These are phyloP conservation scores for Cerceris ruficornis DNA, from an alignment of 2,888 invertebrate genomes.

Conservation along the genomic window DNA sequence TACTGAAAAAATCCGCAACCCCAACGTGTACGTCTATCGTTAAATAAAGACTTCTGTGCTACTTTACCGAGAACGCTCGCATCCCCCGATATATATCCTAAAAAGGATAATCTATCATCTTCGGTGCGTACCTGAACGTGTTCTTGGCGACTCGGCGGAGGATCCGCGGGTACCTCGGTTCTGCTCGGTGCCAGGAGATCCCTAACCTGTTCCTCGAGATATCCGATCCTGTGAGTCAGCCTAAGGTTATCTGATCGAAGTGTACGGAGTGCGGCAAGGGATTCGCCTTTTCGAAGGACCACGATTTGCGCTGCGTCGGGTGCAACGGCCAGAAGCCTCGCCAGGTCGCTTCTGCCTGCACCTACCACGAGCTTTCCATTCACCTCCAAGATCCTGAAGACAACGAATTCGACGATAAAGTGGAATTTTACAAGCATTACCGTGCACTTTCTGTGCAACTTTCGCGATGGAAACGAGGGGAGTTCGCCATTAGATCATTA, in stretches of 20 bases:
- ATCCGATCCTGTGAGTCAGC: conserved; percentile 93
- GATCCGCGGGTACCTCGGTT: conserved; percentile 64
- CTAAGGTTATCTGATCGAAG: conserved; percentile 91
- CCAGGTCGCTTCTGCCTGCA: conserved; percentile 88
- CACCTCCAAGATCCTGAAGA: conserved; percentile 88
- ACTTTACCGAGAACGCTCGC: not conserved
- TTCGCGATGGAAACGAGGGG: not conserved
- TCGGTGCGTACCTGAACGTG: conserved; percentile 75
- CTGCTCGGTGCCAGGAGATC: conserved; percentile 76
- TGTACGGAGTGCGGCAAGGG: conserved; percentile 76
- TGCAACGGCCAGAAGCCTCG: conserved; percentile 85
- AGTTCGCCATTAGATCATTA: not conserved
- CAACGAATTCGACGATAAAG: conserved; percentile 29
- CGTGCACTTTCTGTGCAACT: conserved; percentile 5
- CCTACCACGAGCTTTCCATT: conserved; percentile 90
- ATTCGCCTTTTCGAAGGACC: conserved; percentile 83
- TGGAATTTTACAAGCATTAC: not conserved
- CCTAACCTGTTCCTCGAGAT: conserved; percentile 92
- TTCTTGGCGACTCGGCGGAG: conserved; percentile 70
- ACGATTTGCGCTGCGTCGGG: conserved; percentile 87
- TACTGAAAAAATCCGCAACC: too few relatives aligned
- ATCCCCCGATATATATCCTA: not conserved
- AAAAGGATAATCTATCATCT: conserved; percentile 1
- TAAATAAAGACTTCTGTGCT: too few relatives aligned
- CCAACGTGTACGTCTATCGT: too few relatives aligned